Evolutionary conservation across 1,140 invertebrate genomes (phyloP).

Genomic region (Ceratina australensis): DNA sequence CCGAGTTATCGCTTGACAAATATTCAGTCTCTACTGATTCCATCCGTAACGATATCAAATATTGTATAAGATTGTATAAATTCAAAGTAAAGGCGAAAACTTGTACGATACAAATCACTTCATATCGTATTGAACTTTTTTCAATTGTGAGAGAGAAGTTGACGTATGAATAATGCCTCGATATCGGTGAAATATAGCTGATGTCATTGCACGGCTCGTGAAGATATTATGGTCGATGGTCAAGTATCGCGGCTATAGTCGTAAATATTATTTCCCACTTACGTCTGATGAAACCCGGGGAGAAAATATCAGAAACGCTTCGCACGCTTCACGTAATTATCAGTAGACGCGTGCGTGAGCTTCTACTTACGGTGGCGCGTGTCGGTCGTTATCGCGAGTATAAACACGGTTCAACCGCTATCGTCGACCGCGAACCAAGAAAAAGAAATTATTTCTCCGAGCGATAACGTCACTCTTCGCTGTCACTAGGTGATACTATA

Average conservation of each 20-base stretch:
- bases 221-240: neutral
- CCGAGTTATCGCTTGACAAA: neutral
- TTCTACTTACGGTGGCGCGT: slow-evolving; percentile 62
- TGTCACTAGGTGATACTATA: slow-evolving; percentile 82
- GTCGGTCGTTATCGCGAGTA: slow-evolving; percentile 50
- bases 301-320: neutral
- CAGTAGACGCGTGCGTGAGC: neutral
- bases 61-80: too few relatives aligned
- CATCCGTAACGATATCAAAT: too few relatives aligned
- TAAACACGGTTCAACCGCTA: slow-evolving; percentile 36
- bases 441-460: slow-evolving; percentile 16
- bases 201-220: slow-evolving; percentile 19
- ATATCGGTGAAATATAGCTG: neutral
- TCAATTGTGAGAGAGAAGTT: neutral
- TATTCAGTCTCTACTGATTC: too few relatives aligned
- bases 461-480: slow-evolving; percentile 18
- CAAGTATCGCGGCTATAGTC: neutral
- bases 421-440: neutral
- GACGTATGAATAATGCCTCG: neutral
- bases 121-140: neutral
- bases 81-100: too few relatives aligned
- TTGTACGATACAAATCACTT: too few relatives aligned
- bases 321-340: slow-evolving; percentile 36
- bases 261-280: slow-evolving; percentile 46
- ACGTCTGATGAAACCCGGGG: slow-evolving; percentile 30